A percentile compares a stretch with the other conserved stretches of the same genome.
phyloP scores from a whole-genome alignment of 2,113 vertebrate species.

The Zosterops pallidus region DNA sequence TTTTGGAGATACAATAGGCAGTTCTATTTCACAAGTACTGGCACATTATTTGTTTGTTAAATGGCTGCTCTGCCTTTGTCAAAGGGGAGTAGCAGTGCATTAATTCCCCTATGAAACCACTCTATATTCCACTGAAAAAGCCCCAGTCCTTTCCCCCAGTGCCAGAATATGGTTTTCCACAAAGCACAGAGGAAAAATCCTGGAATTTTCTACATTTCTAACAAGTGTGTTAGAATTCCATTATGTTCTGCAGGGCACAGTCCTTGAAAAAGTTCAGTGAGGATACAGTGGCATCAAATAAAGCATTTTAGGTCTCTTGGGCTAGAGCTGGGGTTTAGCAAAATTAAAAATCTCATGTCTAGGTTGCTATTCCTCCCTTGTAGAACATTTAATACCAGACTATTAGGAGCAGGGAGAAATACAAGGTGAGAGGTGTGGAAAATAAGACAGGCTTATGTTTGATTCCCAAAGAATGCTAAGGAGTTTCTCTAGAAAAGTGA shows the following conservation, averaged over 20 bases:
- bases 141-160: fast-evolving
- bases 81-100: neutral
- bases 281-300: neutral
- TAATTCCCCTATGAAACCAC: neutral
- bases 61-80: slow-evolving; percentile 29
- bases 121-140: neutral
- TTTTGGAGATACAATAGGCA: slow-evolving; percentile 17
- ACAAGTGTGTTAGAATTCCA: neutral
- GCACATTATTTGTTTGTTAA: slow-evolving; percentile 37
- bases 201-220: neutral
- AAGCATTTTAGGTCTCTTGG: neutral
- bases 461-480: neutral
- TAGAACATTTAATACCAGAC: neutral
- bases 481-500: slow-evolving; percentile 25
- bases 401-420: neutral
- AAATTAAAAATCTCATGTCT: neutral
- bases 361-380: neutral
- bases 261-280: neutral
- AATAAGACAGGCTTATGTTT: neutral
- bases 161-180: neutral
- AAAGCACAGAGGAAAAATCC: neutral
- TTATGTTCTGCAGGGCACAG: neutral
- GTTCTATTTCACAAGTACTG: neutral
- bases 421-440: slow-evolving; percentile 12
- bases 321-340: neutral